phyloP scores from a whole-genome alignment of 1,140 invertebrate species.

The Lepidostoma basale region DNA sequence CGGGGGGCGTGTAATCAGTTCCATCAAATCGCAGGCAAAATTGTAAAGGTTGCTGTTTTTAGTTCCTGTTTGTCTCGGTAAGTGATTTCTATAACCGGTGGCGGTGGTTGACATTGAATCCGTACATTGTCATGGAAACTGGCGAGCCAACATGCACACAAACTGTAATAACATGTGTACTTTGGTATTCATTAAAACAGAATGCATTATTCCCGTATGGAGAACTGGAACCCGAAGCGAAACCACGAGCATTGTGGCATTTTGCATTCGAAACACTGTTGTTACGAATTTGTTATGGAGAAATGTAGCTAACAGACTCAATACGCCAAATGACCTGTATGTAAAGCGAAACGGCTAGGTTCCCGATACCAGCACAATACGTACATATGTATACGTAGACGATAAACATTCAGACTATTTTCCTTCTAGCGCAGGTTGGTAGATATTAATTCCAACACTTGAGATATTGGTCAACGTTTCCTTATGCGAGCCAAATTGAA shows the following conservation, averaged over 20 bases:
- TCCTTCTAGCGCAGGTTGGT: no score
- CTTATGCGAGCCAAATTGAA: conserved; percentile 13
- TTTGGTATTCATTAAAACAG: background rate
- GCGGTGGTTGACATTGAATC: conserved; percentile 14
- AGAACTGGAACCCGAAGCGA: background rate
- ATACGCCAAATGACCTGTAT: no score
- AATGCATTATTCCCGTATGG: background rate
- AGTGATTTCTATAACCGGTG: conserved; percentile 20
- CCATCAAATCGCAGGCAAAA: conserved; percentile 1
- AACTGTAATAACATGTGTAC: background rate
- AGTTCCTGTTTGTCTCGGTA: conserved; percentile 20
- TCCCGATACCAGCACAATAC: no score
- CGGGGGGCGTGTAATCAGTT: conserved; percentile 14
- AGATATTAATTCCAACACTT: no score
- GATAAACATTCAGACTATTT: no score
- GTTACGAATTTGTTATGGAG: no score
- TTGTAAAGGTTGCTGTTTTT: conserved; percentile 13
- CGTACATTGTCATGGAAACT: conserved; percentile 23
- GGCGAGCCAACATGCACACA: background rate
- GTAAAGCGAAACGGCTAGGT: no score
- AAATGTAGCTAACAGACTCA: no score
- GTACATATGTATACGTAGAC: no score
- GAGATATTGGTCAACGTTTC: conserved; percentile 14
- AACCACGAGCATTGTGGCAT: background rate
- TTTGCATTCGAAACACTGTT: no score